Evolutionary conservation across 2,888 invertebrate genomes (phyloP).

Genomic region (Platynereis dumerilii): DNA sequence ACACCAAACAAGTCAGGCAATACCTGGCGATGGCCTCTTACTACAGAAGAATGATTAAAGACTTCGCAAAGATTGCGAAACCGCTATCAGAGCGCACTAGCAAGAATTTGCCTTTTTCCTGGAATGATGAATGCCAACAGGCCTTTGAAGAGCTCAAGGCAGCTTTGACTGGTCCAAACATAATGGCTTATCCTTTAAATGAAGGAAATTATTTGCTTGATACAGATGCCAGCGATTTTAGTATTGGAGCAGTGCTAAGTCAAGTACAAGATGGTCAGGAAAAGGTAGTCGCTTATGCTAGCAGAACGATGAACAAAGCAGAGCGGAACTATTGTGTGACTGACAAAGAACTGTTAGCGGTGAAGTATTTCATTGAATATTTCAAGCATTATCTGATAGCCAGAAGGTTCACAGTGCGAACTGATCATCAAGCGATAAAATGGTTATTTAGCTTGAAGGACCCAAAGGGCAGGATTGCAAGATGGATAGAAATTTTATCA

Average conservation of each 20-base stretch:
- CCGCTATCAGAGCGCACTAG: slow-evolving; percentile 66
- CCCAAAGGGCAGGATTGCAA: too few relatives aligned
- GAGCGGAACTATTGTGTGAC: too few relatives aligned
- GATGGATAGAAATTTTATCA: too few relatives aligned
- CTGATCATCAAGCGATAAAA: too few relatives aligned
- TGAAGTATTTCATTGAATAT: too few relatives aligned
- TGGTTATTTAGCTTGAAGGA: too few relatives aligned
- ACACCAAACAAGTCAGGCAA: slow-evolving; percentile 29
- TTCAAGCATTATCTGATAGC: too few relatives aligned
- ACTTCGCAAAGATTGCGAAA: slow-evolving; percentile 28
- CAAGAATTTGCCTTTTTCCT: slow-evolving; percentile 34
- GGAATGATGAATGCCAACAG: slow-evolving; percentile 10
- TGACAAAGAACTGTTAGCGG: too few relatives aligned
- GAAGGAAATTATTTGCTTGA: slow-evolving; percentile 24
- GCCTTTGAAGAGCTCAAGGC: slow-evolving; percentile 24
- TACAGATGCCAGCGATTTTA: slow-evolving; percentile 27
- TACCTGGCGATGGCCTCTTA: slow-evolving; percentile 39
- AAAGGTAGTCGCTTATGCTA: slow-evolving; percentile 27
- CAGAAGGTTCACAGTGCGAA: too few relatives aligned
- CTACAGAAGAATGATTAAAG: slow-evolving; percentile 36
- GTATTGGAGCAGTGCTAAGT: slow-evolving; percentile 32
- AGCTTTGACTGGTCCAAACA: slow-evolving; percentile 20
- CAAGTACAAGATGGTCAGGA: slow-evolving; percentile 27
- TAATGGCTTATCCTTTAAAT: slow-evolving; percentile 18
- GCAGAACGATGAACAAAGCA: slow-evolving; percentile 22